phyloP scores from a whole-genome alignment of 2,797 vertebrate species.

The Sebastes oblongus region DNA sequence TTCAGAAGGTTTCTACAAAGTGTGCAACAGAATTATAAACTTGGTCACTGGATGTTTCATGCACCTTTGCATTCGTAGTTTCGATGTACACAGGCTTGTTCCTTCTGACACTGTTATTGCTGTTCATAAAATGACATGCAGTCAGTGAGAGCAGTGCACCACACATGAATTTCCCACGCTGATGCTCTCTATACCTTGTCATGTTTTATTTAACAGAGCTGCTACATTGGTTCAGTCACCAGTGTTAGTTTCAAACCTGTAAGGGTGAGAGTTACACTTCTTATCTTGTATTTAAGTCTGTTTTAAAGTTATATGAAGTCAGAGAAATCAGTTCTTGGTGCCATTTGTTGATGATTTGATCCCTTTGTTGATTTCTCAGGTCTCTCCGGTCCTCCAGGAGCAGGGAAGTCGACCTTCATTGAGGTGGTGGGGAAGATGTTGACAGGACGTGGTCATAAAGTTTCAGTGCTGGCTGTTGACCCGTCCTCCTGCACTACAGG shows the following conservation, averaged over 20 bases:
- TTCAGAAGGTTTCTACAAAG: not conserved
- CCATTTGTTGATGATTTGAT: not conserved
- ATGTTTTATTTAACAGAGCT: not conserved
- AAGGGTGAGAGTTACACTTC: not conserved
- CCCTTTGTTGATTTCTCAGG: conserved; percentile 73
- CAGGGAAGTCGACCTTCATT: conserved; percentile 97
- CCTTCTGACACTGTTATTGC: not conserved
- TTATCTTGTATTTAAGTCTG: not conserved
- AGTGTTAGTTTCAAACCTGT: not conserved
- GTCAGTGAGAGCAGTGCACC: not conserved
- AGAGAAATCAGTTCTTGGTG: not conserved
- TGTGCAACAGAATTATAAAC: not conserved
- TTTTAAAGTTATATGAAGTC: not conserved
- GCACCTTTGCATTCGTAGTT: not conserved
- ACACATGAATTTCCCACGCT: not conserved
- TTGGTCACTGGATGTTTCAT: not conserved
- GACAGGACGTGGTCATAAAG: conserved; percentile 89
- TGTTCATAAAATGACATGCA: not conserved
- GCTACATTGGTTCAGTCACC: not conserved
- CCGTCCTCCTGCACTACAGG: conserved; percentile 97
- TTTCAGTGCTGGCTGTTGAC: conserved; percentile 95
- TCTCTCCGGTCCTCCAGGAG: conserved; percentile 95
- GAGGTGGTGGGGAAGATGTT: conserved; percentile 98
- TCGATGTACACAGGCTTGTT: not conserved
- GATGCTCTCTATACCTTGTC: not conserved